Conservation (phyloP, 2,113 vertebrate genomes). For the Phrynocephalus versicolor region DNA sequence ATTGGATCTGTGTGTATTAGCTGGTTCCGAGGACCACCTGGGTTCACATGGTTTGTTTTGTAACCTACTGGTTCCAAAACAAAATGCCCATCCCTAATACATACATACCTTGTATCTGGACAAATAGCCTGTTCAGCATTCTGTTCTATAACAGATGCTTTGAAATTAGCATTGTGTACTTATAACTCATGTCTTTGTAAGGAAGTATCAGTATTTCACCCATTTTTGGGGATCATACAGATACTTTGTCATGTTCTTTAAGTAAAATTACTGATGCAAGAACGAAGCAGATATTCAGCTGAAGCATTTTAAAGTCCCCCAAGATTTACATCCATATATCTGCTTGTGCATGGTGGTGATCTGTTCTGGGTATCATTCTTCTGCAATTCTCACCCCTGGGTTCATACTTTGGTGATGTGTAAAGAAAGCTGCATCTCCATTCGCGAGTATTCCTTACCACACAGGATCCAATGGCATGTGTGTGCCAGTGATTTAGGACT, state of each 20-base stretch:
- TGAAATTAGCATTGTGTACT: neutral
- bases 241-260: neutral
- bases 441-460: neutral
- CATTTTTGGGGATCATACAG: neutral
- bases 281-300: too few species aligned
- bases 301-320: too few species aligned
- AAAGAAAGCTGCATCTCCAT: neutral
- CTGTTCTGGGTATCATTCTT: neutral
- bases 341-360: too few species aligned
- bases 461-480: neutral
- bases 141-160: neutral
- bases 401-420: neutral
- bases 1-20: too few species aligned
- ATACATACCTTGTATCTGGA: neutral
- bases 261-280: neutral
- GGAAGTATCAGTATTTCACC: neutral
- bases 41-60: too few species aligned
- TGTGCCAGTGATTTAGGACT: neutral
- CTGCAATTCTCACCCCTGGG: neutral
- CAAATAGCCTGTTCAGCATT: neutral
- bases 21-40: too few species aligned
- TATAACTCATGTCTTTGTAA: neutral
- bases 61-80: too few species aligned
- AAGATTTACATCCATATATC: too few species aligned
- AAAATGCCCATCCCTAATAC: too few species aligned